These are phyloP conservation scores for Corythaixoides concolor DNA, from an alignment of 2,113 vertebrate genomes.

Conservation along the genomic window DNA sequence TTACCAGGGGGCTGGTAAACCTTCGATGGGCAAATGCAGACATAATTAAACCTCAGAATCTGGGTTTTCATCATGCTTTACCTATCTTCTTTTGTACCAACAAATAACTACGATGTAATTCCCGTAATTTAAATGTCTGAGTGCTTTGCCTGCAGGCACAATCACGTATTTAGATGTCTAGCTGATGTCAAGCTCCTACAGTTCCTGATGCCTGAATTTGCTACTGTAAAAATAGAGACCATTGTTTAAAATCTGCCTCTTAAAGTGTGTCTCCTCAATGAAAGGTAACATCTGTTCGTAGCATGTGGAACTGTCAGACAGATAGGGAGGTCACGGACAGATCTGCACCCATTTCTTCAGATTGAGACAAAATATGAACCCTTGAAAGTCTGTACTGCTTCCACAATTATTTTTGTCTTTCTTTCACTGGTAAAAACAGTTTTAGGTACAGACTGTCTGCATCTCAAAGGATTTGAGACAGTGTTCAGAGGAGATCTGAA, in stretches of 20 bases:
- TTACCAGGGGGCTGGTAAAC: background rate
- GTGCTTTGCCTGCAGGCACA: background rate
- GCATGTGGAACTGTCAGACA: background rate
- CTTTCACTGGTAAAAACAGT: background rate
- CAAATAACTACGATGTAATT: background rate
- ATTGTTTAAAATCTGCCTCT: background rate
- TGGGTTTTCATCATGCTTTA: background rate
- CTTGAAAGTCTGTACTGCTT: background rate
- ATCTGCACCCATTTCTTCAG: background rate
- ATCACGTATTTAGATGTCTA: background rate
- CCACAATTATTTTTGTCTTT: background rate
- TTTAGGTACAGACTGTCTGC: background rate
- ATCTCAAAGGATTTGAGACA: background rate
- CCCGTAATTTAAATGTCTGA: conserved; percentile 23
- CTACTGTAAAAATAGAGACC: background rate
- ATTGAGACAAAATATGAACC: background rate
- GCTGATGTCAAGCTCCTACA: background rate
- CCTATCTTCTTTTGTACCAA: background rate
- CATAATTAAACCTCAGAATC: background rate
- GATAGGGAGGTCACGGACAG: background rate
- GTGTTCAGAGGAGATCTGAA: background rate
- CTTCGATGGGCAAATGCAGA: background rate
- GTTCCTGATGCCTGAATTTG: background rate
- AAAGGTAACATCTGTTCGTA: conserved; percentile 6
- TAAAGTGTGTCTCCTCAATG: background rate